phyloP scores from a whole-genome alignment of 2,888 invertebrate genomes.

The Tridacna crocea region DNA sequence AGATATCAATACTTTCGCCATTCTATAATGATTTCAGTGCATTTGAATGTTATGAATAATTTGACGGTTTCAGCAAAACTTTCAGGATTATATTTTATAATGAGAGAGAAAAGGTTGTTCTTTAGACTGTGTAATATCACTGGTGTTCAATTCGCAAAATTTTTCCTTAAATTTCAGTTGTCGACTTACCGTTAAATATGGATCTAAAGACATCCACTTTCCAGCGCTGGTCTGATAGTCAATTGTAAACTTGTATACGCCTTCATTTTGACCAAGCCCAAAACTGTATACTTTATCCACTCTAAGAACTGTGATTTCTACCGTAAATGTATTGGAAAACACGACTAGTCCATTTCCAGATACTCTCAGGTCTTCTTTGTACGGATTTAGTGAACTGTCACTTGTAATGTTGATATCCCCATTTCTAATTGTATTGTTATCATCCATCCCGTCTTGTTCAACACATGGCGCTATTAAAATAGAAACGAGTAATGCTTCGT shows the following conservation, averaged over 20 bases:
- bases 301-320: neutral
- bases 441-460: constrained; percentile 26
- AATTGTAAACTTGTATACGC: neutral
- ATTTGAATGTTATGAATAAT: too few relatives aligned
- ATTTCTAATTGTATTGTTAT: constrained; percentile 1
- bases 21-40: too few relatives aligned
- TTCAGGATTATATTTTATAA: too few relatives aligned
- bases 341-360: neutral
- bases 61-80: too few relatives aligned
- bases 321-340: neutral
- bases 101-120: too few relatives aligned
- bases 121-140: too few relatives aligned
- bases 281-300: neutral
- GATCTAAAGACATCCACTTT: too few relatives aligned
- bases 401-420: constrained; percentile 6
- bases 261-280: neutral
- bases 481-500: neutral
- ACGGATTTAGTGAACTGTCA: neutral
- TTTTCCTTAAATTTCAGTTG: too few relatives aligned
- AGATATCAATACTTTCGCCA: too few relatives aligned
- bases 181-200: too few relatives aligned
- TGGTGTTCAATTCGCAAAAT: too few relatives aligned
- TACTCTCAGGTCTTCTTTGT: neutral
- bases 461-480: neutral
- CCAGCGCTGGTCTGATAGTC: neutral